Evolutionary conservation across 2,113 vertebrate species (phyloP).

Genomic region (Acanthisitta chloris): DNA sequence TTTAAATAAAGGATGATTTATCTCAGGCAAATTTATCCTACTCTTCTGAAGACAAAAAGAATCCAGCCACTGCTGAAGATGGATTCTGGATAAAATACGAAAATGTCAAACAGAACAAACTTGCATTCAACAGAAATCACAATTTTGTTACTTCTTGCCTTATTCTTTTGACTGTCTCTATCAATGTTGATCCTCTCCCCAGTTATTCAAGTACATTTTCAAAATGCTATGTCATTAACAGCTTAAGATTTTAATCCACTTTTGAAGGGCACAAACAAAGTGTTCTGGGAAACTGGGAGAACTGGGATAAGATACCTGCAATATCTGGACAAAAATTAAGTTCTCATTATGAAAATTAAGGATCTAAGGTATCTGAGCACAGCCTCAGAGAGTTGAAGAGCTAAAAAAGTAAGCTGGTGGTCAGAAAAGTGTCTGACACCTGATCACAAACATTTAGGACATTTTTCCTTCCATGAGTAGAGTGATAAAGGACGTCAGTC

Average conservation of each 20-base stretch:
- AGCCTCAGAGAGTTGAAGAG: neutral
- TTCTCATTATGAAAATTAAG: neutral
- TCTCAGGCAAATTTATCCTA: neutral
- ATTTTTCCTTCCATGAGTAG: neutral
- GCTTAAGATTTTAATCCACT: neutral
- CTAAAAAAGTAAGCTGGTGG: neutral
- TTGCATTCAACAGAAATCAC: neutral
- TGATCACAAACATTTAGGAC: neutral
- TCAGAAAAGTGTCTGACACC: neutral
- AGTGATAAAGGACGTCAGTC: neutral
- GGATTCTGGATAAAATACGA: neutral
- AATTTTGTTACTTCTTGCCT: neutral
- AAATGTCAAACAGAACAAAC: neutral
- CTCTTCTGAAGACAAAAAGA: neutral
- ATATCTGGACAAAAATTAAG: neutral
- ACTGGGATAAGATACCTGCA: neutral
- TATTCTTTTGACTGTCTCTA: neutral
- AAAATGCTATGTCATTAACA: neutral
- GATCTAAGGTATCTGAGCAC: neutral
- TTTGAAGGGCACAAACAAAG: neutral
- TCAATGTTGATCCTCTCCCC: neutral
- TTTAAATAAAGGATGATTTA: neutral
- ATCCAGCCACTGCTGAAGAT: neutral
- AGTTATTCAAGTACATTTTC: neutral
- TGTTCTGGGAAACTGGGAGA: neutral